Evolutionary conservation across 2,113 vertebrate species (phyloP), one percentile per base, ranked within the genome.

Genomic region (Mesoclemmys tuberculata): DNA sequence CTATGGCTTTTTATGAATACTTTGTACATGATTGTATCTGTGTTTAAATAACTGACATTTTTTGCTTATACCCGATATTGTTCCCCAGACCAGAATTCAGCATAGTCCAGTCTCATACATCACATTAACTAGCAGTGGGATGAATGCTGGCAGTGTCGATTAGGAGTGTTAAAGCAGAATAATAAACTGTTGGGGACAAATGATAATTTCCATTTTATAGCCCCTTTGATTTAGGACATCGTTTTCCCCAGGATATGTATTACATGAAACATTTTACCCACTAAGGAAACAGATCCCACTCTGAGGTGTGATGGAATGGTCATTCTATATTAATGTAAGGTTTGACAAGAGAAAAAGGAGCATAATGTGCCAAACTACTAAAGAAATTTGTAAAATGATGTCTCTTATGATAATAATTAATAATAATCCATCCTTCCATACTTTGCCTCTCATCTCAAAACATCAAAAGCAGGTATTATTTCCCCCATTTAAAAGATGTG

Each of bases 151-250:
- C 78, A 71, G 21, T 52, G 8, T 81, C 77, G 21, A 41, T 78
- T 18, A 93, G 26, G 41, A 96, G 89, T 71, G 89, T 29, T 89
- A 38, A 90, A 91, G 44, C 6, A 80, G 77, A 82, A 89, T 2
- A 85, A 4, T 16, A 90, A 93, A 31, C 2, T 78, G 90, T 41
- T 54, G 4, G 0, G 2, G 26, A 92, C 21, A 91, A 95, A 79
- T 46, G 86, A 82, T 52, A 84, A 0, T 0, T 27, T 85, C 18
- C 2, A 6, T 82, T 94, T 87, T 46, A 6, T 48, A 81, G 5
- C 75, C 44, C n/a, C 9, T 75, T 87, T 80, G 71, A 55, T 80
- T 26, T 77, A 85, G 61, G 91, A 77, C 35, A 77, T 52, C 75
- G 80, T 85, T 24, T 2, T 79, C 13, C 44, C 21, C 87, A 84